Conservation (phyloP, 2,888 invertebrate species). For the Liposcelis brunnea region DNA sequence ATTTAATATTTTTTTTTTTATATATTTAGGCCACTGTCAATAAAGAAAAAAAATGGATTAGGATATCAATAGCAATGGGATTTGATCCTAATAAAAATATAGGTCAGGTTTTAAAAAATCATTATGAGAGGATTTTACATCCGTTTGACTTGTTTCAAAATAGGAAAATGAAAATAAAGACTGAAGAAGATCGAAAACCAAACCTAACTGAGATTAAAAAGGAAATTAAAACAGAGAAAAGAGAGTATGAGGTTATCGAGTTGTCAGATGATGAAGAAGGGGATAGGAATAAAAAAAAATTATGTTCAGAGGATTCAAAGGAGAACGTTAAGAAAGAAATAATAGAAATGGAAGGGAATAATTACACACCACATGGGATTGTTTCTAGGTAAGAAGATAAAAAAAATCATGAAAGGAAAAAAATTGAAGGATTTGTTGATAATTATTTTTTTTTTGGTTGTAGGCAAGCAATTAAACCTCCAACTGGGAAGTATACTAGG, state of each 20-base stretch:
- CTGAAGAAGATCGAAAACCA: constrained; percentile 12
- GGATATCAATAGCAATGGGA: constrained; percentile 41
- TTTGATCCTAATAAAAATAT: constrained; percentile 39
- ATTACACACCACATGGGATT: constrained; percentile 58
- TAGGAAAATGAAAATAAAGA: constrained; percentile 23
- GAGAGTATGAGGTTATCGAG: constrained; percentile 17
- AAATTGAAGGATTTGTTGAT: too few species aligned
- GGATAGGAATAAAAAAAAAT: background rate
- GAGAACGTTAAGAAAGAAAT: background rate
- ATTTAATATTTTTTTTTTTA: constrained; percentile 8
- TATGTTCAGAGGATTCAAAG: background rate
- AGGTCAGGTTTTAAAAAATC: constrained; percentile 37
- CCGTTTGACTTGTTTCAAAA: constrained; percentile 44
- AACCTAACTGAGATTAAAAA: constrained; percentile 11
- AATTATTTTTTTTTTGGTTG: too few species aligned
- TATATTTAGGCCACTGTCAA: constrained; percentile 37
- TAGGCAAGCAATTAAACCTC: constrained; percentile 45
- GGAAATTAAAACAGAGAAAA: constrained; percentile 19
- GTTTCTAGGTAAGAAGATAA: constrained; percentile 30
- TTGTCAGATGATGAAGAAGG: constrained; percentile 1
- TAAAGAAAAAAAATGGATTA: constrained; percentile 47
- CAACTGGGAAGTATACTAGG: constrained; percentile 42
- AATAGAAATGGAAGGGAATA: constrained; percentile 41
- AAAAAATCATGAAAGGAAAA: too few species aligned
- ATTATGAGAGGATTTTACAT: constrained; percentile 49